phyloP scores from a whole-genome alignment of 2,113 vertebrate species.

The Smithornis capensis region DNA sequence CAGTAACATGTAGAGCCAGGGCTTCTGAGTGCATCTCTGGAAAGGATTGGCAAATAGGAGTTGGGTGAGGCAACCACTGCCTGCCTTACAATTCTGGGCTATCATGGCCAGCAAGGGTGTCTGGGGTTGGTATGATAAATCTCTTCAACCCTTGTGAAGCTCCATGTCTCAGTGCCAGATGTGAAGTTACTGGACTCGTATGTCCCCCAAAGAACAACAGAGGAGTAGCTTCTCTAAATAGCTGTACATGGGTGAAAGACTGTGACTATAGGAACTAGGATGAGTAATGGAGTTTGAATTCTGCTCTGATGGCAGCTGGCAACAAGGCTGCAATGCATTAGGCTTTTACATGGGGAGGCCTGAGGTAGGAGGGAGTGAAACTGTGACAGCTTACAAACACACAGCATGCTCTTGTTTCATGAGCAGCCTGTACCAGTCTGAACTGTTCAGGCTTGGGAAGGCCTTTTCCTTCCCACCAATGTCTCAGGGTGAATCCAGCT shows the following conservation, averaged over 20 bases:
- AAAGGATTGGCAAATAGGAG: accelerated
- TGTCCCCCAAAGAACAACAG: neutral
- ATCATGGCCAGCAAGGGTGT: accelerated
- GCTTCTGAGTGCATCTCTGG: neutral
- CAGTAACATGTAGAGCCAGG: neutral
- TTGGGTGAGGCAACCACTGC: too few relatives aligned
- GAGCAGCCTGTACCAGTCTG: neutral
- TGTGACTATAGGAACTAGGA: neutral
- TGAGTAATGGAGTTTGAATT: neutral
- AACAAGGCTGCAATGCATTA: neutral
- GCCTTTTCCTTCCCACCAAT: neutral
- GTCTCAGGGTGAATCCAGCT: neutral
- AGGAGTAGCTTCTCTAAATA: neutral
- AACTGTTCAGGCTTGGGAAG: neutral
- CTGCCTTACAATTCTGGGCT: neutral
- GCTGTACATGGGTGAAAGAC: neutral
- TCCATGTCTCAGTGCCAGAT: neutral
- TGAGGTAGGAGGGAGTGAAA: neutral
- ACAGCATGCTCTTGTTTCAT: neutral
- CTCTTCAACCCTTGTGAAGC: neutral
- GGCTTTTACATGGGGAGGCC: neutral
- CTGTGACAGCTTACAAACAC: neutral
- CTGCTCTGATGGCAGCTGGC: neutral
- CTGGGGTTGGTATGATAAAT: neutral
- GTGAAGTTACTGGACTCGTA: accelerated